Evolutionary conservation across 2,797 vertebrate species (phyloP).

Genomic region (Sebastes matsubarae): DNA sequence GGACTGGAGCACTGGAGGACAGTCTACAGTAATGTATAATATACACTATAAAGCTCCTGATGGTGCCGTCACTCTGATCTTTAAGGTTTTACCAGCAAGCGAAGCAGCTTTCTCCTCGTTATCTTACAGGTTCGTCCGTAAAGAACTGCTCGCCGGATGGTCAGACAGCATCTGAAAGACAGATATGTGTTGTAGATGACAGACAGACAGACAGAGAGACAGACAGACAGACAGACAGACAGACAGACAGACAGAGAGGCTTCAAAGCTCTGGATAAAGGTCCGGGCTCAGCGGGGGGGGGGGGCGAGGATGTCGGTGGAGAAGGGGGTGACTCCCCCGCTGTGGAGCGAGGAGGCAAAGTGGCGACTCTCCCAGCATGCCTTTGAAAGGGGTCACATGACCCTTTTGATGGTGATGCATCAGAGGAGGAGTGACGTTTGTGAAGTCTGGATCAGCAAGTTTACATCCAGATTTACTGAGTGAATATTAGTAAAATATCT

Average conservation of each 20-base stretch:
- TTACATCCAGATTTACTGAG: too few species aligned
- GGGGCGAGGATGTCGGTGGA: background rate
- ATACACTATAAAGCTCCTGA: too few species aligned
- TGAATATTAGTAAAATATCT: too few species aligned
- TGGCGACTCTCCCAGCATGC: constrained; percentile 11
- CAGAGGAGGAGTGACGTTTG: background rate
- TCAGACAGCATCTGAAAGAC: background rate
- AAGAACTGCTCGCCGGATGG: too few species aligned
- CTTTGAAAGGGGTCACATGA: constrained; percentile 24
- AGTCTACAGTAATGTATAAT: too few species aligned
- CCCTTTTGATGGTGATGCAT: constrained; percentile 20
- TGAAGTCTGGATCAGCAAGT: background rate
- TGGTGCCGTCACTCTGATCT: too few species aligned
- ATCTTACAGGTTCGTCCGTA: too few species aligned
- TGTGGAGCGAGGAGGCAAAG: background rate
- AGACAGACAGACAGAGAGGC: background rate
- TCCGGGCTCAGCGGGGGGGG: background rate
- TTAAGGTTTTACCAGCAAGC: too few species aligned
- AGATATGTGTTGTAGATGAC: background rate
- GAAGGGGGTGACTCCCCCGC: background rate
- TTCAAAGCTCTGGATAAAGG: constrained; percentile 41
- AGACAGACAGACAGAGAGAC: background rate
- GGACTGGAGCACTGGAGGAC: too few species aligned
- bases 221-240: background rate
- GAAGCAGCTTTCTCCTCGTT: too few species aligned